These are phyloP conservation scores for Tangara arthus DNA, from an alignment of 2,797 vertebrate species.

Conservation along the genomic window DNA sequence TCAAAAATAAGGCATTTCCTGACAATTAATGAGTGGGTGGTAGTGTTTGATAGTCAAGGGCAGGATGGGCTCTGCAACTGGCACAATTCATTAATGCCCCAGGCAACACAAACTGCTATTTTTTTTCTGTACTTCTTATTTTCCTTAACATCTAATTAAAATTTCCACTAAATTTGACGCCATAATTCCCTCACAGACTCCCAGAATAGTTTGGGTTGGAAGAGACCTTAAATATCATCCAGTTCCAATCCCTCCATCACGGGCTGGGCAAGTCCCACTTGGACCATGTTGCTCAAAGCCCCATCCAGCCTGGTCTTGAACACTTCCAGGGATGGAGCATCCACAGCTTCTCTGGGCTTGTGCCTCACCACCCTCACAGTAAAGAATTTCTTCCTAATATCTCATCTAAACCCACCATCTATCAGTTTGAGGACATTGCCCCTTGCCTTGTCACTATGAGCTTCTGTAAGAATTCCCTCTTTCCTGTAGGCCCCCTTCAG, in stretches of 20 bases:
- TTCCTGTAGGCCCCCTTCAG: neutral
- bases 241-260: neutral
- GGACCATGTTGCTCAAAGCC: neutral
- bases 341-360: neutral
- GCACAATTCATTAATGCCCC: slow-evolving; percentile 42
- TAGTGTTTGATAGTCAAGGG: slow-evolving; percentile 21
- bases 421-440: neutral
- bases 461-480: neutral
- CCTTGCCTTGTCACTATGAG: neutral
- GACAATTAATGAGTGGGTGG: slow-evolving; percentile 45
- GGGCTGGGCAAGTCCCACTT: neutral
- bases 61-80: slow-evolving; percentile 25
- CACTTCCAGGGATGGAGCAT: neutral
- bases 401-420: neutral
- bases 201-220: neutral
- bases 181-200: neutral
- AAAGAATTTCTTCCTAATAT: neutral
- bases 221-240: neutral
- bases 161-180: neutral
- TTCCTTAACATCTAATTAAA: neutral
- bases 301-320: neutral
- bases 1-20: slow-evolving; percentile 53
- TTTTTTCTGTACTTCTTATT: neutral
- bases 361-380: neutral
- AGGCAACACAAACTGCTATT: neutral